Conservation (phyloP, 2,888 invertebrate species). For the Acronicta aceris region DNA sequence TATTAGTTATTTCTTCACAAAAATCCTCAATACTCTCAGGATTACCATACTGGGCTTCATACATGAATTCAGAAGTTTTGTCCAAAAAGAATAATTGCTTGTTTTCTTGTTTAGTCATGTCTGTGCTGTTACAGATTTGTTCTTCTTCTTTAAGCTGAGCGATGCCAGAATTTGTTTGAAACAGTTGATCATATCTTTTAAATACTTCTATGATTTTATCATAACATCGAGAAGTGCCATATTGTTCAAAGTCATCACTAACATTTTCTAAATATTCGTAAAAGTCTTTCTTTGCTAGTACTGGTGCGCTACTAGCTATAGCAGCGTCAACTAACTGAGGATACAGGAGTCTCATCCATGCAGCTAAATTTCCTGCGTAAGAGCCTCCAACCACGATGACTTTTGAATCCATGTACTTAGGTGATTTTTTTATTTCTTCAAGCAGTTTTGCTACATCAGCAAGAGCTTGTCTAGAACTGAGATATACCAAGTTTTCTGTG, state of each 20-base stretch:
- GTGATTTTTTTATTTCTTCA: conserved; percentile 63
- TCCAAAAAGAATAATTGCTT: conserved; percentile 75
- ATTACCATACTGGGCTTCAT: conserved; percentile 74
- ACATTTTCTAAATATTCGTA: conserved; percentile 81
- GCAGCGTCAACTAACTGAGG: conserved; percentile 80
- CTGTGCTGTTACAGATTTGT: conserved; percentile 72
- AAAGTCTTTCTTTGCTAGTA: conserved; percentile 79
- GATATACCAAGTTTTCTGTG: conserved; percentile 70
- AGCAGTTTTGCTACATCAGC: conserved; percentile 76
- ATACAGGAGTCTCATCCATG: conserved; percentile 79
- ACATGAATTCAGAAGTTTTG: conserved; percentile 71
- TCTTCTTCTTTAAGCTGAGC: conserved; percentile 72
- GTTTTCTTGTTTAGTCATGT: conserved; percentile 73
- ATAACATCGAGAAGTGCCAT: conserved; percentile 71
- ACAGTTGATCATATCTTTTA: conserved; percentile 67
- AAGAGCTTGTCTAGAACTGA: conserved; percentile 78
- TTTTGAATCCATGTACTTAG: conserved; percentile 70
- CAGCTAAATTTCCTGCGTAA: conserved; percentile 82
- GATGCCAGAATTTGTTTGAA: conserved; percentile 70
- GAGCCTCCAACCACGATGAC: conserved; percentile 81
- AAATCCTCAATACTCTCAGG: conserved; percentile 65
- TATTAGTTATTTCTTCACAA: conserved; percentile 62
- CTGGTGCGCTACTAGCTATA: conserved; percentile 81
- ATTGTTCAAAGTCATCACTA: conserved; percentile 74
- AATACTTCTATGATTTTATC: conserved; percentile 69